phyloP scores from a whole-genome alignment of 2,113 vertebrate genomes.

The Suricata suricatta region DNA sequence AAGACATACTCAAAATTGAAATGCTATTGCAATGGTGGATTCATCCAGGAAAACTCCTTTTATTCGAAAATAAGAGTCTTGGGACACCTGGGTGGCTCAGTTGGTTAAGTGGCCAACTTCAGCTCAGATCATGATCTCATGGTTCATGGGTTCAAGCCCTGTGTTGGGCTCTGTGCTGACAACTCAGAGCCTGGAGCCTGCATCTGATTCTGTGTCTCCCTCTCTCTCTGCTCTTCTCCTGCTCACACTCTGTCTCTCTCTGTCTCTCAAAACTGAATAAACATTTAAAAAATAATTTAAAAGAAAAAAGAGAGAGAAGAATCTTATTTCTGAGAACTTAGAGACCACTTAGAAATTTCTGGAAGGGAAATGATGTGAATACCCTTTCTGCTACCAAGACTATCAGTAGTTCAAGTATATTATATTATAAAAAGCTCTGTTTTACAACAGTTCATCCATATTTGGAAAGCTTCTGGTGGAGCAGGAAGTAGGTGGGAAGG shows the following conservation, averaged over 20 bases:
- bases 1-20: neutral
- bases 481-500: neutral
- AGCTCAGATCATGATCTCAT: too few relatives aligned
- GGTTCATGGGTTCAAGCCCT: too few relatives aligned
- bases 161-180: too few relatives aligned
- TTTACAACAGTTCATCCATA: neutral
- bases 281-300: too few relatives aligned
- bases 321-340: neutral
- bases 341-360: neutral
- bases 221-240: too few relatives aligned
- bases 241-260: too few relatives aligned
- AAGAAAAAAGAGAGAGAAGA: neutral
- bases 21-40: neutral
- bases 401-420: neutral
- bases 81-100: too few relatives aligned
- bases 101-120: too few relatives aligned
- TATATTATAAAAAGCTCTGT: neutral
- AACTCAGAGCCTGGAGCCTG: too few relatives aligned
- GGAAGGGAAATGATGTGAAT: neutral
- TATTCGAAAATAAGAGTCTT: neutral
- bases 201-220: too few relatives aligned
- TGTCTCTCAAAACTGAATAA: too few relatives aligned
- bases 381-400: neutral
- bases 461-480: neutral
- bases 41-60: neutral